Evolutionary conservation across 2,797 vertebrate species (phyloP), one percentile per base, ranked within the genome.

Genomic region (Phrynocephalus vlangalii): DNA sequence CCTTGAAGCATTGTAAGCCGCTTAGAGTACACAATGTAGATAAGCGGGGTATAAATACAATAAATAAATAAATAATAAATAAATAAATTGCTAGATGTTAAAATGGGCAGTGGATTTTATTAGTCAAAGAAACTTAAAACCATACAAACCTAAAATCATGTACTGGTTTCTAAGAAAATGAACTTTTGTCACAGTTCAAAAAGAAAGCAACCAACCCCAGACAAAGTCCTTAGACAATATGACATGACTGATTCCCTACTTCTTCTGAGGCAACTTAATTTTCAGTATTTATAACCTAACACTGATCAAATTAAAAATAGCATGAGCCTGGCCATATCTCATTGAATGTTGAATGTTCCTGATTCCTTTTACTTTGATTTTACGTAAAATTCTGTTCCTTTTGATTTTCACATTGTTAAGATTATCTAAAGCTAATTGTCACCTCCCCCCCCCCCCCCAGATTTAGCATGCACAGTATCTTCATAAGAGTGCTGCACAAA

Each of bases 391-490:
- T n/a, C 80, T 82, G 22, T 73, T 75, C 48, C 33, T 44, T 33
- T 28, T 50, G 18, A 73, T 75, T 86, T 81, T 75, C 66, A 73
- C 81, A 81, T 22, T 81, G 60, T 82, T 82, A 76, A 82, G 60
- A 28, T 82, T 44, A 76, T 82, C 60, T 77, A 68, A 87, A 87
- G 72, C 63, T 71, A 83, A 82, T 83, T 83, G 83, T 77, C 80
- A 87, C 22, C 80, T 87, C 86, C 77, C 70, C 10, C n/a, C 5
- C 80, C 82, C 86, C 77, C 70, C 10, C n/a, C 5, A 4, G n/a
- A 66, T 67, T 33, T 66, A 6, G 79, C 86, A 75, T 50, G 13
- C 7, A 82, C 71, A 82, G 18, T 82, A 33, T 68, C 77, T 30
- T 67, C n/a, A 83, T 82, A 76, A 82, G 72, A 76, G 56, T 81